Evolutionary conservation across 2,888 invertebrate species (phyloP).

Genomic region (Pollenia angustigena): DNA sequence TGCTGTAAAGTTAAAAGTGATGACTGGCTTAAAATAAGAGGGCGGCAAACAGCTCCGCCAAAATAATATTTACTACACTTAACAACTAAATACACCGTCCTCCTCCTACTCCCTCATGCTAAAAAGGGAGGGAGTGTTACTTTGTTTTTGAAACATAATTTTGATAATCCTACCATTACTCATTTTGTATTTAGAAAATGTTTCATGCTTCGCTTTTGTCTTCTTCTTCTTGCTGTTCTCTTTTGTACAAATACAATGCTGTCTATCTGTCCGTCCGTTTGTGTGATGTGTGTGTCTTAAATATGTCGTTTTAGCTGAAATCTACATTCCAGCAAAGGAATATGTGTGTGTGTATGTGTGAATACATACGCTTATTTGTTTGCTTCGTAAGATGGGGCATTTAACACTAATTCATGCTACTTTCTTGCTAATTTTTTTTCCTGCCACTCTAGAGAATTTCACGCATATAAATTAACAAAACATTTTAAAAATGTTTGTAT

Average conservation of each 20-base stretch:
- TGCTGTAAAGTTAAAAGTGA: conserved; percentile 14
- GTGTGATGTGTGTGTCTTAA: conserved; percentile 22
- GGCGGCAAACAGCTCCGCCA: not conserved
- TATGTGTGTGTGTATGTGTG: conserved; percentile 9
- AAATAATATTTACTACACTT: conserved; percentile 16
- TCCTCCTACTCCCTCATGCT: not conserved
- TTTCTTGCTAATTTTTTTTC: conserved; percentile 25
- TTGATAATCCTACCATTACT: conserved; percentile 64
- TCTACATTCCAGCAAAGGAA: conserved; percentile 44
- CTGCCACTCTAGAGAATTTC: conserved; percentile 60
- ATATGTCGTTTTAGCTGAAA: conserved; percentile 36
- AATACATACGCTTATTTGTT: conserved; percentile 14
- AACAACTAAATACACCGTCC: not conserved
- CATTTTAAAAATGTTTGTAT: conserved; percentile 71
- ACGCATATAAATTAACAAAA: conserved; percentile 76
- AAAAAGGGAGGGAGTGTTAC: not conserved
- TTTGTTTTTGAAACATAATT: conserved; percentile 9
- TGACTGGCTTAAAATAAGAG: conserved; percentile 3
- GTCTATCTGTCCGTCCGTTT: conserved; percentile 25
- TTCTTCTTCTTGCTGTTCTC: not conserved
- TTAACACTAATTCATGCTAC: conserved; percentile 72
- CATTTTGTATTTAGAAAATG: conserved; percentile 64
- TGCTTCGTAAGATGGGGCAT: conserved; percentile 51
- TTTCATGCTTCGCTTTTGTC: conserved; percentile 39
- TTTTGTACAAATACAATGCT: conserved; percentile 29